Conservation (phyloP, 2,888 invertebrate genomes). For the Drosophila lutescens region DNA sequence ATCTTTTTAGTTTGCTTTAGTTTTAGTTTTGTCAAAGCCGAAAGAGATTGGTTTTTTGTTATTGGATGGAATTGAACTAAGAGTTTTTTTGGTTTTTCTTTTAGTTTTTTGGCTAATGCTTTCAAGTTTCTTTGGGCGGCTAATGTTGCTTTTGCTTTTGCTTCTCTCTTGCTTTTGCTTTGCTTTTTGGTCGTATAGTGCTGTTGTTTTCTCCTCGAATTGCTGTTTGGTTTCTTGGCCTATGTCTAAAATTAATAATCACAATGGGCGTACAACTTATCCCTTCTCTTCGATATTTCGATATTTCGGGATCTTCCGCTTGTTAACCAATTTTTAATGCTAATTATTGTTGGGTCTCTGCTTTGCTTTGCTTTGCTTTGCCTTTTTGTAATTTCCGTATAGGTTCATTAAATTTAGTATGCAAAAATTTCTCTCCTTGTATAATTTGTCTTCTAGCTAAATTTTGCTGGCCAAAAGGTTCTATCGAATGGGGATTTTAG, state of each 20-base stretch:
- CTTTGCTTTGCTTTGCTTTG: conserved; percentile 13
- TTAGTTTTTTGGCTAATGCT: conserved; percentile 29
- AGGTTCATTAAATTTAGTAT: conserved; percentile 32
- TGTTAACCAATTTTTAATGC: conserved; percentile 66
- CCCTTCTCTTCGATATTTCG: conserved; percentile 37
- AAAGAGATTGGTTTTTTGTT: conserved; percentile 24
- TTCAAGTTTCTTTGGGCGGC: conserved; percentile 77
- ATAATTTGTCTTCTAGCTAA: conserved; percentile 54
- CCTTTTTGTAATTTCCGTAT: background rate
- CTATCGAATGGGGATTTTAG: conserved; percentile 27
- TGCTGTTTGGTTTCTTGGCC: conserved; percentile 41
- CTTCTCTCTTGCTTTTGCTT: conserved; percentile 11
- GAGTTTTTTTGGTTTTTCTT: conserved; percentile 33
- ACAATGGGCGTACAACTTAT: conserved; percentile 78
- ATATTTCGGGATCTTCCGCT: conserved; percentile 33
- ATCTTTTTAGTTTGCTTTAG: background rate
- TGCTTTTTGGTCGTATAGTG: conserved; percentile 56
- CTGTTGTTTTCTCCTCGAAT: conserved; percentile 21
- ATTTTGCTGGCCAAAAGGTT: conserved; percentile 66
- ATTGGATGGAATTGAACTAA: conserved; percentile 72
- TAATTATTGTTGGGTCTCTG: conserved; percentile 71
- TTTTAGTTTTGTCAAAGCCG: conserved; percentile 6
- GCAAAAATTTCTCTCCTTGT: conserved; percentile 30
- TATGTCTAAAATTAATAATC: conserved; percentile 83
- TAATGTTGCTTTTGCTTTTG: conserved; percentile 70